A percentile compares a stretch with the other conserved stretches of the same genome.
Conservation (phyloP, 2,888 invertebrate genomes). For the Pheosia tremula region DNA sequence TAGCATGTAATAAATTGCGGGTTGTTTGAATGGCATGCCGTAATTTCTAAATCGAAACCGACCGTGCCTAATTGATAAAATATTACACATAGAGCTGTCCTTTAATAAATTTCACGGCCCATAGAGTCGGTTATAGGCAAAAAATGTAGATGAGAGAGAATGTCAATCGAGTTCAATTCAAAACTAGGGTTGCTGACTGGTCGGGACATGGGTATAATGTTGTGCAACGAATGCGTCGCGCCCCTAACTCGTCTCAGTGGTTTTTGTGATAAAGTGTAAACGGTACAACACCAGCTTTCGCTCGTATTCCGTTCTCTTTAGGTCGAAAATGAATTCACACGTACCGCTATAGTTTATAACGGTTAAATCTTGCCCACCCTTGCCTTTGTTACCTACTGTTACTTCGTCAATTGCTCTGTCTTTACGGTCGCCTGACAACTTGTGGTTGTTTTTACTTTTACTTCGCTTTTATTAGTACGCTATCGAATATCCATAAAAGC, state of each 20-base stretch:
- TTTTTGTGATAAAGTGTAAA: conserved; percentile 34
- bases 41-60: conserved; percentile 70
- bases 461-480: conserved; percentile 52
- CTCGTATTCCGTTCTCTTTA: conserved; percentile 15
- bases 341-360: conserved; percentile 20
- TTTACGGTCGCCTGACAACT: conserved; percentile 50
- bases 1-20: conserved; percentile 61
- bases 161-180: conserved; percentile 69
- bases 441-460: conserved; percentile 55
- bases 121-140: conserved; percentile 66
- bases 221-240: conserved; percentile 61
- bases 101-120: conserved; percentile 77
- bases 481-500: conserved; percentile 8
- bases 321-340: conserved; percentile 34
- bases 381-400: conserved; percentile 31
- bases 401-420: conserved; percentile 56
- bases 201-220: conserved; percentile 61
- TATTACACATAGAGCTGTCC: conserved; percentile 68
- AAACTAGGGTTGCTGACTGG: conserved; percentile 53
- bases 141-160: conserved; percentile 78
- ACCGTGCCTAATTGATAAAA: conserved; percentile 78
- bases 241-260: conserved; percentile 50
- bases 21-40: conserved; percentile 63
- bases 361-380: conserved; percentile 28
- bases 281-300: conserved; percentile 20